Percentiles rank a stretch among this genome's conserved stretches.
Evolutionary conservation across 1,140 invertebrate genomes (phyloP).

Genomic region (Bombus fervidus): DNA sequence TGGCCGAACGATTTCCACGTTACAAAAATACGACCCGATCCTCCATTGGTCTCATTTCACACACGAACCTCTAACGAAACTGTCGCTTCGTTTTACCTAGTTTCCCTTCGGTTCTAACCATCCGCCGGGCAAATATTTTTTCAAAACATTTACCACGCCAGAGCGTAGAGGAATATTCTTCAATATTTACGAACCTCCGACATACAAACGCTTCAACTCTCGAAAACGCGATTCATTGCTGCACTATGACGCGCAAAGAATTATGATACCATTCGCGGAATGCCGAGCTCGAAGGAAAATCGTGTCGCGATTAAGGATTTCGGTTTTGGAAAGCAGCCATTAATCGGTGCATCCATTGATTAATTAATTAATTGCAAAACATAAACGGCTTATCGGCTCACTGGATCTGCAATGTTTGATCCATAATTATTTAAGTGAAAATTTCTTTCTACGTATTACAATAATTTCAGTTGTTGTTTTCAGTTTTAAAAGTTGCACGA

Average conservation of each 20-base stretch:
- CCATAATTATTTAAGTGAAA: not conserved
- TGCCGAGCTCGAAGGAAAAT: not conserved
- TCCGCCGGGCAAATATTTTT: not conserved
- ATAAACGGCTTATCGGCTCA: too few relatives aligned
- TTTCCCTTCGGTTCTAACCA: too few relatives aligned
- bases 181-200: slow-evolving; percentile 25
- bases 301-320: not conserved
- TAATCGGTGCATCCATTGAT: not conserved
- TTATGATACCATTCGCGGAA: slow-evolving; percentile 15
- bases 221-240: slow-evolving; percentile 8
- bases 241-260: not conserved
- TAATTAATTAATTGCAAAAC: not conserved
- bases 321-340: not conserved
- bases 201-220: not conserved
- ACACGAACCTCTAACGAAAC: not conserved
- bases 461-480: not conserved
- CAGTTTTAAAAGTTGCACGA: too few relatives aligned
- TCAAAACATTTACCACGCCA: slow-evolving; percentile 9
- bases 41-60: not conserved
- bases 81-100: not conserved
- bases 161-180: slow-evolving; percentile 14
- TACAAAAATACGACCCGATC: not conserved
- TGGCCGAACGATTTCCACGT: not conserved
- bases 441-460: not conserved
- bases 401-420: not conserved